Evolutionary conservation across 1,140 invertebrate genomes (phyloP), one percentile per base, ranked within the genome.

Genomic region (Halesus radiatus): DNA sequence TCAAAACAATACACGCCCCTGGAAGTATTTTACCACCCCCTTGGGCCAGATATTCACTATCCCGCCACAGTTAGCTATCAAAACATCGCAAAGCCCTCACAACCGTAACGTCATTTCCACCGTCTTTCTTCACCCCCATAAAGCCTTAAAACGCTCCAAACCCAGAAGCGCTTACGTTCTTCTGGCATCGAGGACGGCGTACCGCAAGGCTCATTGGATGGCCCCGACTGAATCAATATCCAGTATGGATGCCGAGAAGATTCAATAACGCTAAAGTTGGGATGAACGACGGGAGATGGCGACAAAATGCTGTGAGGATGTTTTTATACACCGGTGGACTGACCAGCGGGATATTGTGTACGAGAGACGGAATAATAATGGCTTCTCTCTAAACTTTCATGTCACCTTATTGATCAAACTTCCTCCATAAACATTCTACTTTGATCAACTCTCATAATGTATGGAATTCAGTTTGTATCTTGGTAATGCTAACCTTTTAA

Each of bases 41-140:
- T 75, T 56, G 82, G 82, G 82, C 72, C 76, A 79, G 76, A 83
- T 83, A 83, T 83, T 83, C 82, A 83, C 82, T 81, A 83, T 81
- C 77, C 76, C 79, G 76, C 79, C 79, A 83, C 82, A 83, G 82
- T 83, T 83, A 83, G 82, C 82, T 81, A 83, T 83, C 82, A 83
- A 83, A 83, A 83, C 81, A 83, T 83, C 80, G 76, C 79, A 78
- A 78, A 72, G 26, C 32, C 58, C 23, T 70, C 26, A 58, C 45
- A 60, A 26, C 68, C 73, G 23, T 16, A 80, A 53, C 70, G 76
- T 70, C 81, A 23, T 54, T 76, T 76, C 56, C 52, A 64, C 66
- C 80, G 15, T 6, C 37, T 13, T 5, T 13, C 15, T 22, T 15
- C 54, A 23, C n/a, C 22, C 16, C 66, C 22, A 3, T 8, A 70